Evolutionary conservation across 1,140 invertebrate genomes (phyloP), one percentile per base, ranked within the genome.

Genomic region (Caenorhabditis inopinata): DNA sequence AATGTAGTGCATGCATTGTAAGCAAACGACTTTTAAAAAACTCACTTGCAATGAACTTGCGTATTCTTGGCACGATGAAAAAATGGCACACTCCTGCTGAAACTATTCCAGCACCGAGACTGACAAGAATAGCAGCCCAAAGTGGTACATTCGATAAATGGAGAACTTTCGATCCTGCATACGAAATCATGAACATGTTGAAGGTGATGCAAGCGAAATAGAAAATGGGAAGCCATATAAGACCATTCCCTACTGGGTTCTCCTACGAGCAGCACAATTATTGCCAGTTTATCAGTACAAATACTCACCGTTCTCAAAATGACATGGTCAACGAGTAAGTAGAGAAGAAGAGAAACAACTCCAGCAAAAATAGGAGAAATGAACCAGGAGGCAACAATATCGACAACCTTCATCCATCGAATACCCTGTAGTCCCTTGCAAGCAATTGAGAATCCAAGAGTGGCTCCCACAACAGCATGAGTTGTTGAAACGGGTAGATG

Each of bases 391-490:
- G 90, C 94, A 93, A 96, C 92, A 83, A 95, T 94, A 85, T 93
- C 92, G 9, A 91, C 93, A 46, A 96, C 89, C 27, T 92, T 94
- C 7, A 89, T 89, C 94, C 94, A 96, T 82, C 93, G 91, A 23
- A 98, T 92, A 27, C 96, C 96, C 53, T 92, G 87, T 14, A 92
- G 91, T 18, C 96, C 96, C 83, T 93, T 91, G 38, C 93, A 93
- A 7, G 97, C 95, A 53, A 98, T 90, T 14, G 95, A 95, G 89
- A 97, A 98, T 14, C 96, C 96, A 82, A 98, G 92, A 11, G 96
- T 96, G 11, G 96, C 95, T 27, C 96, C 96, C 25, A 99, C 95
- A 85, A 98, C 97, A 79, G 94, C 96, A 90, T 98, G 96, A 1
- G 96, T 98, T 18, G 85, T 82, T 23, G 96, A 98, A 78, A 98